These are phyloP conservation scores for Pseudopipra pipra DNA, from an alignment of 2,113 vertebrate genomes.

Conservation along the genomic window DNA sequence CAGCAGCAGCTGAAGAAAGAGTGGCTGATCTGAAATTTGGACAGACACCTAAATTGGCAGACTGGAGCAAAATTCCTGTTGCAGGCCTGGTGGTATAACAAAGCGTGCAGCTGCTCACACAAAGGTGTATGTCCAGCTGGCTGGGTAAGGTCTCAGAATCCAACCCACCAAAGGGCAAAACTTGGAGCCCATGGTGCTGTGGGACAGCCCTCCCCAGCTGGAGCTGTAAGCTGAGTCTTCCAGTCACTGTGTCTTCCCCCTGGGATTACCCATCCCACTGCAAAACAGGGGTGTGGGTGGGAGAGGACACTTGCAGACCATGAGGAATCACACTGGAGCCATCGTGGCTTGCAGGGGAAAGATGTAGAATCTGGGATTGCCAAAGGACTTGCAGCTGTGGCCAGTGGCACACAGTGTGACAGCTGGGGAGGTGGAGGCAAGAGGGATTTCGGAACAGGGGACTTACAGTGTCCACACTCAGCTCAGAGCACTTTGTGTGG, in stretches of 20 bases:
- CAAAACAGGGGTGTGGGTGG: not conserved
- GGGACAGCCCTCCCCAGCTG: not conserved
- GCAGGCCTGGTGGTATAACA: not conserved
- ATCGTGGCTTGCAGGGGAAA: not conserved
- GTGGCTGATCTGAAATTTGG: not conserved
- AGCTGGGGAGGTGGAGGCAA: not conserved
- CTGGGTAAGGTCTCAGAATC: not conserved
- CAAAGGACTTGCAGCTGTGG: not conserved
- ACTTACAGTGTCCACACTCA: not conserved
- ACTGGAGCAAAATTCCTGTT: not conserved
- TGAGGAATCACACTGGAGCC: not conserved
- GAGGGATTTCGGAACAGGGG: accelerated
- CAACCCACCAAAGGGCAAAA: not conserved
- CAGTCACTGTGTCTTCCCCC: accelerated
- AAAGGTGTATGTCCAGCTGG: not conserved
- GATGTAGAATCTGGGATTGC: not conserved
- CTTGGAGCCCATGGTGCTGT: not conserved
- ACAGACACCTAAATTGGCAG: not conserved
- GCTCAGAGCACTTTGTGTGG: not conserved
- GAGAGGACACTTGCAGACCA: not conserved
- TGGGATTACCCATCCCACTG: not conserved
- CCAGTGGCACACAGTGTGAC: not conserved
- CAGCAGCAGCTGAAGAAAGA: not conserved
- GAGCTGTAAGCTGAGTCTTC: not conserved
- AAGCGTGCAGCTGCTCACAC: not conserved